These are phyloP conservation scores for Bhutanitis thaidina DNA, from an alignment of 2,888 invertebrate species.

Conservation along the genomic window DNA sequence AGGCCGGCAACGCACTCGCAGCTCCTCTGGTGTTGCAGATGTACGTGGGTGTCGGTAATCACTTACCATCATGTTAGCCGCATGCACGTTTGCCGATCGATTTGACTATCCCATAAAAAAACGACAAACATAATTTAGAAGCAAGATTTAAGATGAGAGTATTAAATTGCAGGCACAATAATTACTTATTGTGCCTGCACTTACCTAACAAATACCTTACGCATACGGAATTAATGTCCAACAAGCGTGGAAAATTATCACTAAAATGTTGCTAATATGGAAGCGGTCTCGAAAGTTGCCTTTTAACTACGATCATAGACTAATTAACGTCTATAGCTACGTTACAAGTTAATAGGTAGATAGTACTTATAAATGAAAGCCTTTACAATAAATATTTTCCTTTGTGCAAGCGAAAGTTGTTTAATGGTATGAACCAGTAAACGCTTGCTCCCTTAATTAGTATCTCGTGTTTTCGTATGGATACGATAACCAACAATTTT, in stretches of 20 bases:
- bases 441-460: slow-evolving; percentile 8
- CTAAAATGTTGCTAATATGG: slow-evolving; percentile 19
- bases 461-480: slow-evolving; percentile 8
- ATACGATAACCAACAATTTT: slow-evolving; percentile 4
- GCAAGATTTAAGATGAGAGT: no score
- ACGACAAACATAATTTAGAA: no score
- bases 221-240: neutral
- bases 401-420: neutral
- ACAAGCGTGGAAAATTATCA: slow-evolving; percentile 8
- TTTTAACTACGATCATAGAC: neutral
- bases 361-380: slow-evolving; percentile 3
- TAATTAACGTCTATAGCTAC: no score
- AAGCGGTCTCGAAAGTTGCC: slow-evolving; percentile 16
- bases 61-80: no score
- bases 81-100: no score
- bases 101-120: no score
- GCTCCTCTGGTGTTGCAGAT: no score
- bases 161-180: no score
- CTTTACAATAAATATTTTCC: neutral
- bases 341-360: neutral
- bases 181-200: no score
- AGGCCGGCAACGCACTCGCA: no score
- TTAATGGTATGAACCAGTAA: slow-evolving; percentile 6
- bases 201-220: no score
- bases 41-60: no score